These are phyloP conservation scores for Brevipalpus yothersi DNA, from an alignment of 1,140 invertebrate genomes.

Conservation along the genomic window DNA sequence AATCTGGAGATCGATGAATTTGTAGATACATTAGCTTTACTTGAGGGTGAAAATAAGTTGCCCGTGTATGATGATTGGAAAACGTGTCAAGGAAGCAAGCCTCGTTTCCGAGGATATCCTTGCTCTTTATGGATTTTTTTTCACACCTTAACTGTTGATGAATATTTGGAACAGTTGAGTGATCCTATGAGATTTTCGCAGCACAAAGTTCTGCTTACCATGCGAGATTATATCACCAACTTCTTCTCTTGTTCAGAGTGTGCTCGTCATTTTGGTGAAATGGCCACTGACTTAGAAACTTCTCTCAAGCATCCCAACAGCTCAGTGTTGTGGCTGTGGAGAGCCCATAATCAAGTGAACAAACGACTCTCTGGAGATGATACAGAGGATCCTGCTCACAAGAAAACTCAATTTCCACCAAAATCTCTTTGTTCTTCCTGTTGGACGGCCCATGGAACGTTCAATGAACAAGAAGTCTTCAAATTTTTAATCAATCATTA, in stretches of 20 bases:
- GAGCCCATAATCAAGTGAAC: constrained; percentile 78
- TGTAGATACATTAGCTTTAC: not conserved
- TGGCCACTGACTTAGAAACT: constrained; percentile 31
- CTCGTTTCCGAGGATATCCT: constrained; percentile 56
- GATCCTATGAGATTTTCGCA: constrained; percentile 20
- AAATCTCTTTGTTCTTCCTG: constrained; percentile 39
- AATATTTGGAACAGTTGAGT: constrained; percentile 24
- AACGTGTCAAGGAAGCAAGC: constrained; percentile 50
- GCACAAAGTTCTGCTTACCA: constrained; percentile 44
- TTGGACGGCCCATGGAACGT: constrained; percentile 4
- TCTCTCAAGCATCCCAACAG: constrained; percentile 40
- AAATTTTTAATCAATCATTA: not conserved
- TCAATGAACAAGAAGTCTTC: not conserved
- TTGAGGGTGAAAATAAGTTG: constrained; percentile 7
- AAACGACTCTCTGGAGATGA: constrained; percentile 49
- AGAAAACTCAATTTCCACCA: constrained; percentile 70
- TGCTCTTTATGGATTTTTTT: constrained; percentile 89
- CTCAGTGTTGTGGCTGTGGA: constrained; percentile 76
- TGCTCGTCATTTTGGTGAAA: constrained; percentile 50
- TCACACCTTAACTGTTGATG: constrained; percentile 65
- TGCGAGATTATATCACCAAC: constrained; percentile 65
- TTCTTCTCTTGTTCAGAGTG: constrained; percentile 89
- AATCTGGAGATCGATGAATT: not conserved
- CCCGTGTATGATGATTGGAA: constrained; percentile 37
- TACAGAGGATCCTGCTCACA: constrained; percentile 71